Evolutionary conservation across 2,888 invertebrate genomes (phyloP), one percentile per base, ranked within the genome.

Genomic region (Cephus pulcher): DNA sequence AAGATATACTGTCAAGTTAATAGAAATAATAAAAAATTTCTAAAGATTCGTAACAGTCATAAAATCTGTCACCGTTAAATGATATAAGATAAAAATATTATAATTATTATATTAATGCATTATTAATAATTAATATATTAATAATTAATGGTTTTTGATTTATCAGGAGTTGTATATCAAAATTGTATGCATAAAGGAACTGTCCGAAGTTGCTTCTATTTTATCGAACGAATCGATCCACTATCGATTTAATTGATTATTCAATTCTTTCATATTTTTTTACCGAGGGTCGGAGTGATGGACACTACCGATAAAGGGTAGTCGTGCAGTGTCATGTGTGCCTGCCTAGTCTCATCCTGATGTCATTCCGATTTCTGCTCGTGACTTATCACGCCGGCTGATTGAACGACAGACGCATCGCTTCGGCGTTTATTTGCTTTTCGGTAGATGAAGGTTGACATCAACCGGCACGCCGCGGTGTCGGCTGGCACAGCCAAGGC

Each of bases 321-420:
- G 71, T 71, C 71, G 71, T 3, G 71, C 32, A 32, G 32, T 33
- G 71, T 71, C 71, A 71, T 32, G 71, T 32, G 71, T 71, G 32
- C 4, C 71, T 34, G 75, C 37, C 79, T 56, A 23, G 75, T 79
- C 77, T 75, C 75, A 75, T 56, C 56, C 56, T 69, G 73, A 77
- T 77, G 79, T 80, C 80, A 77, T 79, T 75, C 35, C 77, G 69
- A 79, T 77, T 77, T 79, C 69, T 75, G 37, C 80, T 79, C 77
- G 77, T 80, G 77, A 80, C 80, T 80, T 80, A 80, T 80, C 80
- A 77, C 80, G 73, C 74, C 76, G 79, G 76, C 77, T 76, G 79
- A 80, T 80, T 80, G 80, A 80, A 75, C 80, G 80, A 75, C 79
- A 37, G 78, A 79, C 80, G 79, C 79, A 74, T 74, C 77, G 30